Conservation (phyloP, 2,888 invertebrate genomes). For the Rhimphoctona megacephalus region DNA sequence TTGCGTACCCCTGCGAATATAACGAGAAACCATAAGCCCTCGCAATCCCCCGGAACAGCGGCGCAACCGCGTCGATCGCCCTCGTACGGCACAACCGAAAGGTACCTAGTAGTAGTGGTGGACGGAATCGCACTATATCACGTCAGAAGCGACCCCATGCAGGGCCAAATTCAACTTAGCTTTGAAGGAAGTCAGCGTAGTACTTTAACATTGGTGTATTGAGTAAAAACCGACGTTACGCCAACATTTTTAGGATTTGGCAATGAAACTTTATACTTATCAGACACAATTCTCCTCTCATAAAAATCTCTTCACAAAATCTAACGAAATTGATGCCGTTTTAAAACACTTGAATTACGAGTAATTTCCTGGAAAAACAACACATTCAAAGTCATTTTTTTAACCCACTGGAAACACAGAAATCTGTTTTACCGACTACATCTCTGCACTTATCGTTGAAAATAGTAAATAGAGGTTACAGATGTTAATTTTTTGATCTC, state of each 20-base stretch:
- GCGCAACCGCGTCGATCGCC: slow-evolving; percentile 64
- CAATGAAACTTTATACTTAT: background rate
- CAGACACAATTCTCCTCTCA: background rate
- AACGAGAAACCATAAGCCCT: slow-evolving; percentile 64
- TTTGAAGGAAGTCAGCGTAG: slow-evolving; percentile 64
- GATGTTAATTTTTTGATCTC: slow-evolving; percentile 8
- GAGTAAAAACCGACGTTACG: background rate
- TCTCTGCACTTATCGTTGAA: background rate
- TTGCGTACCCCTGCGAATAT: slow-evolving; percentile 53
- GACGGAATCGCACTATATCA: slow-evolving; percentile 59
- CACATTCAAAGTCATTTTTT: too few species aligned
- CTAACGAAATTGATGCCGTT: background rate
- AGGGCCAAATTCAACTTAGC: slow-evolving; percentile 69
- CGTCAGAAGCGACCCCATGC: slow-evolving; percentile 67
- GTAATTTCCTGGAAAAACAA: too few species aligned
- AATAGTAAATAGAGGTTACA: background rate
- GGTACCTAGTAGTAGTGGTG: slow-evolving; percentile 24
- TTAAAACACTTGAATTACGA: background rate
- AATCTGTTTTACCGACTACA: background rate
- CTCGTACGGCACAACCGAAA: slow-evolving; percentile 52
- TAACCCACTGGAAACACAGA: too few species aligned
- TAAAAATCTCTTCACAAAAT: background rate
- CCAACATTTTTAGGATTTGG: background rate
- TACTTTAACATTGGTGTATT: slow-evolving; percentile 49
- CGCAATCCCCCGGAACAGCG: slow-evolving; percentile 58